Base-by-base conservation (phyloP, 2,113 vertebrate genomes). In the Python bivittatus region DNA sequence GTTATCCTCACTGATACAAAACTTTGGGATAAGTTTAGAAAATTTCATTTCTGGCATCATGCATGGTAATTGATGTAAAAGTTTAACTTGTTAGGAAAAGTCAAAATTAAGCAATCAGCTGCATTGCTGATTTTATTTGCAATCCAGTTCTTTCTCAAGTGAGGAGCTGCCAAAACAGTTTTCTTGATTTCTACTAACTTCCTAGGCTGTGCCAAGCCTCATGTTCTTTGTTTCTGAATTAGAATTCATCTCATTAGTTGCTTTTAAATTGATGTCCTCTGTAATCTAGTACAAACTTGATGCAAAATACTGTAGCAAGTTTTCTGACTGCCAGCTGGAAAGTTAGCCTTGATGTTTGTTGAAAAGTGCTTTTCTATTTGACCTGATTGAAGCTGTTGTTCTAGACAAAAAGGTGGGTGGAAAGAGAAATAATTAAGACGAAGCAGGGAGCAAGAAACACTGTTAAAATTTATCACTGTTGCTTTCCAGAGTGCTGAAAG, bases 271-370 rank as follows among this genome's bases (percentile, higher is more conserved):
- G 89, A 8, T 29, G 11, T 7, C 25, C 17, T 56, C 4, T 68
- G 48, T 86, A 57, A 58, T 25, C 56, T 88, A 88, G 33, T 42
- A 0, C 22, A 53, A 27, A 42, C 48, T 61, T 85, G 29, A 1
- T 27, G 33, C 61, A 52, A n/a, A 72, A 15, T 53, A 42, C 23
- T 15, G 29, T 68, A 44, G 23, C n/a, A 56, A 17, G 42, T 57
- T 87, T 22, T 91, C 42, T 87, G 60, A 38, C 23, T 72, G 60
- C 85, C 85, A 87, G 85, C 61, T 91, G 91, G 60, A 88, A 91
- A 91, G 44, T n/a, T 72, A 72, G 58, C 29, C 42, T 48, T 48
- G 79, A 84, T 33, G 10, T 42, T 91, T 85, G 17, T 52, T 53
- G 58, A 91, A 91, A 91, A 85, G 20, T 12, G 9, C 90, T 91